Evolutionary conservation across 1,140 invertebrate species (phyloP), one percentile per base, ranked within the genome.

Genomic region (Bradysia coprophila): DNA sequence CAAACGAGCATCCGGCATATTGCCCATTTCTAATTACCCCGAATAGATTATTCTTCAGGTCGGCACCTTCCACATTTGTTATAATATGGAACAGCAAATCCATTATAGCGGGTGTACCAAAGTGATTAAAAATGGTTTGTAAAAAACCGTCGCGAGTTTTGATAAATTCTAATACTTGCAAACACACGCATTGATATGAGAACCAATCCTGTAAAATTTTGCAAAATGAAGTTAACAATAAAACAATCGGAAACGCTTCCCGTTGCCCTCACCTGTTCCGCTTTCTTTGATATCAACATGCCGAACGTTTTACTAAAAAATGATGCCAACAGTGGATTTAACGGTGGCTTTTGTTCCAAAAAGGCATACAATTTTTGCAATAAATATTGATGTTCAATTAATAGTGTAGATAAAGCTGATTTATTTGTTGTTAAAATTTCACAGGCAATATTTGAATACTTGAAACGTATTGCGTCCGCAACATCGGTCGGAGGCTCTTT

Each of bases 241-340:
- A n/a, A n/a, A n/a, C n/a, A n/a, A n/a, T n/a, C n/a, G n/a, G n/a
- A n/a, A n/a, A n/a, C n/a, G n/a, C n/a, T n/a, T n/a, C n/a, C n/a
- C n/a, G n/a, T n/a, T n/a, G n/a, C n/a, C n/a, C n/a, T n/a, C 36
- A 63, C 61, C 59, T 68, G 65, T 56, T 68, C 66, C 45, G 62
- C 56, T 50, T 83, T 86, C 55, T 80, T 74, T 44, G 77, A 75
- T 46, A 93, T 75, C 49, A 94, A 70, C 59, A 86, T 78, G 51
- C 84, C 78, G 61, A 96, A 75, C 41, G 87, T 88, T 73, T 91
- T 92, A 63, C 85, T 91, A 67, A 94, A 93, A 72, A 92, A 96
- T 48, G 88, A 93, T 24, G 91, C 89, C 51, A 96, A 70, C 41
- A 97, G 65, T 44, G 92, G 89, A 70, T 97, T 96, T 36, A 96